phyloP scores from a whole-genome alignment of 1,140 invertebrate species.

The Pinna nobilis region DNA sequence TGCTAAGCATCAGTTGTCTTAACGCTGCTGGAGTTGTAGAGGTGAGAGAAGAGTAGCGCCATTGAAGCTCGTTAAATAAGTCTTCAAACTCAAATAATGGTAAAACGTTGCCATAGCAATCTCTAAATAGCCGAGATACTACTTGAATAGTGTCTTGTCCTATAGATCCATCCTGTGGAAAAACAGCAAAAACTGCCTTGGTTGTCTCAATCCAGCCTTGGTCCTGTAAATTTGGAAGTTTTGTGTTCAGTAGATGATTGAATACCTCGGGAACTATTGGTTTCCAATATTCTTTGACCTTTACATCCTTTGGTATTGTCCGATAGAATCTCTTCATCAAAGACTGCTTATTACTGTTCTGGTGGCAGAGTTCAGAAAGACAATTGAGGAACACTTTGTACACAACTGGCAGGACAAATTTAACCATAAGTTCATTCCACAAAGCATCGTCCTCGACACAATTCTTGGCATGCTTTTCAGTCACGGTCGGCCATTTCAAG shows the following conservation, averaged over 20 bases:
- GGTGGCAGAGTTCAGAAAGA: background rate
- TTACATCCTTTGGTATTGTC: background rate
- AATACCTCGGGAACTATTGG: background rate
- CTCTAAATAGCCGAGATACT: background rate
- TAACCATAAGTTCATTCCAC: conserved; percentile 61
- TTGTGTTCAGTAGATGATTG: background rate
- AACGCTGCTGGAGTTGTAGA: conserved; percentile 3
- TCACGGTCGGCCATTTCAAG: conserved; percentile 53
- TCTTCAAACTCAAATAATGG: background rate
- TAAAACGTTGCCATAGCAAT: conserved; percentile 2
- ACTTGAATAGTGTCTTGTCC: background rate
- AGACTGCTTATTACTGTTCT: background rate
- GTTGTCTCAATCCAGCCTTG: background rate
- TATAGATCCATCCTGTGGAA: background rate
- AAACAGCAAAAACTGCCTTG: background rate
- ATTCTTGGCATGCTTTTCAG: conserved; percentile 19
- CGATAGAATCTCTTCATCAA: background rate
- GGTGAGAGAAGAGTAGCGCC: background rate
- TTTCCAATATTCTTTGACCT: background rate
- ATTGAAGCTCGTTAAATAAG: background rate
- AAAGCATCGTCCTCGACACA: conserved; percentile 36
- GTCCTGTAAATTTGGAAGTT: background rate
- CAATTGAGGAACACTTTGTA: conserved; percentile 31
- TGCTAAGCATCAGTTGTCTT: background rate
- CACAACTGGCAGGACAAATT: conserved; percentile 45